Evolutionary conservation across 2,888 invertebrate species (phyloP), one percentile per base, ranked within the genome.

Genomic region (Limnephilus rhombicus): DNA sequence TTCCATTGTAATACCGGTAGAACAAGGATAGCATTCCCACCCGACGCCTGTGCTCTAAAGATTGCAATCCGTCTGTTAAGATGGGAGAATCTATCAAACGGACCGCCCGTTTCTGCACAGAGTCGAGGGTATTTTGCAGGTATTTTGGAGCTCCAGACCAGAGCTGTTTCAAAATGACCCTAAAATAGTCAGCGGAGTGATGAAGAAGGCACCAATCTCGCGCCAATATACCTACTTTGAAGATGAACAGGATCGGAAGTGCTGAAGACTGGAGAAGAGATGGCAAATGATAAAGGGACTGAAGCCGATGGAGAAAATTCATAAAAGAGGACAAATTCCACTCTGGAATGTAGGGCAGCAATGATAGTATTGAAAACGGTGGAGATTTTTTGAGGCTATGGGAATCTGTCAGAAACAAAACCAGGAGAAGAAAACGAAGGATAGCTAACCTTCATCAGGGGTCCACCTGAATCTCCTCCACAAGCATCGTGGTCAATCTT

Each of bases 381-480:
- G 82, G 34, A 82, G 82, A 12, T 29, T 82, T 82, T 34, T 82
- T 82, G 15, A 34, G 82, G 34, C 13, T 31, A 31, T 15, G 82
- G 2, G 9, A n/a, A 68, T 24, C 9, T 24, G 7, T 68, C 68
- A 24, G 24, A 68, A 24, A 68, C 68, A 68, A 68, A 68, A n/a
- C 9, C 7, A 34, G 4, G 0, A 18, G 82, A 82, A 82, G 13
- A 34, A 34, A 34, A 82, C 1, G 9, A 13, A 34, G n/a, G n/a
- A 12, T 34, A 68, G 41, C 24, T 34, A 29, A 94, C 96, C 95
- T 96, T 96, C 95, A 96, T 95, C 1, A 96, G 94, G 41, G 97
- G 97, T 9, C 97, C 97, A 9, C 97, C 97, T 0, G 97, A 97
- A 94, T 97, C 97, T 0, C 97, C 97, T 0, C 95, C 96, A 93